phyloP scores from a whole-genome alignment of 2,888 invertebrate species.

The Drosophila aldrichi region DNA sequence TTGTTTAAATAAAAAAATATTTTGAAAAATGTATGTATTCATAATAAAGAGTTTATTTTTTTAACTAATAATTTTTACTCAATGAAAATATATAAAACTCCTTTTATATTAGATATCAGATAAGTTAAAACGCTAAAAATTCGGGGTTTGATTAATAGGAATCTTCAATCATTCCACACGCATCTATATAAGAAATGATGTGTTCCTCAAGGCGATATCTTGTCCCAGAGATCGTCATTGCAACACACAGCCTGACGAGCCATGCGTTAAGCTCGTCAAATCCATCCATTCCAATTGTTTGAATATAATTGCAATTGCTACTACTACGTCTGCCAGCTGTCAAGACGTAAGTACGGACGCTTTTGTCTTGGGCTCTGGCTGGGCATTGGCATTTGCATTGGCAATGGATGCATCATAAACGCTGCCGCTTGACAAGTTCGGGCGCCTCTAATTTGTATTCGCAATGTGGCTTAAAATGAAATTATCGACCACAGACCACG shows the following conservation, averaged over 20 bases:
- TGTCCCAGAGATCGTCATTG: not conserved
- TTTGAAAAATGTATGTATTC: too few species aligned
- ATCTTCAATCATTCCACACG: too few species aligned
- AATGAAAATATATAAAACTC: too few species aligned
- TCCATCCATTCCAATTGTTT: not conserved
- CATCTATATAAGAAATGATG: too few species aligned
- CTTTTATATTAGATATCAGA: too few species aligned
- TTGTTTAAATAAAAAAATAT: too few species aligned
- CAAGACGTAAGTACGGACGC: not conserved
- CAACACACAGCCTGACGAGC: not conserved
- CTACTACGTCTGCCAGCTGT: not conserved
- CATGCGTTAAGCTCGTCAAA: not conserved
- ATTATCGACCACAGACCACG: constrained; percentile 75
- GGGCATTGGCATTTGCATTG: not conserved
- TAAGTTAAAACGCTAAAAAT: too few species aligned
- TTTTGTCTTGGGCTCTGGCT: not conserved
- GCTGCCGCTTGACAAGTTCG: constrained; percentile 3
- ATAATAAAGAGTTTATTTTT: too few species aligned
- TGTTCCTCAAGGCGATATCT: too few species aligned
- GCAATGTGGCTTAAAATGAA: constrained; percentile 72
- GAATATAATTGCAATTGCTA: constrained; percentile 4
- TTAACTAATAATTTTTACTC: too few species aligned
- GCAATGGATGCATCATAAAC: not conserved
- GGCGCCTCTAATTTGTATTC: constrained; percentile 71
- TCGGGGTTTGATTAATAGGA: too few species aligned